Base-by-base conservation (phyloP, 2,797 vertebrate genomes). In the Todus mexicanus region DNA sequence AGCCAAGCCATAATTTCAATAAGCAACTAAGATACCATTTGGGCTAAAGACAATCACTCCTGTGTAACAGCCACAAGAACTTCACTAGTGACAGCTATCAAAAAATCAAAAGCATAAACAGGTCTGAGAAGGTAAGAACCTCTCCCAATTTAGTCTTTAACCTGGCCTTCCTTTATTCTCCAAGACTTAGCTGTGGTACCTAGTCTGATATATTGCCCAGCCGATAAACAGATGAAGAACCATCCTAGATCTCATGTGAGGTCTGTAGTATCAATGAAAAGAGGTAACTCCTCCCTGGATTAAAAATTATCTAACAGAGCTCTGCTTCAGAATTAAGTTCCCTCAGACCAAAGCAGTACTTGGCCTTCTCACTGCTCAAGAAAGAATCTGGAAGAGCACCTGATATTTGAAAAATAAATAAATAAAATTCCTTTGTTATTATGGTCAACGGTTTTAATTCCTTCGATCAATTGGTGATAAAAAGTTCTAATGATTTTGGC, bases 241-340 rank as follows among this genome's bases (percentile, higher is more conserved):
- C 70, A 81, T 69, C 69, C 53, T 60, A 83, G 71, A 87, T 92
- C 59, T 78, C 83, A 75, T 90, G 89, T 91, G 94, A 96, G 94
- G 91, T 96, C 97, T 96, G 56, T 37, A 90, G 68, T 71, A 93
- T 84, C 90, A 94, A 79, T 7, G 33, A 92, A 89, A 92, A 89
- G 84, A 80, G 37, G 22, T 10, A 31, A 64, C 64, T 56, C 22
- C 27, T 21, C 35, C 61, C 90, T 80, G 87, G 96, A 59, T 43
- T 73, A 25, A 73, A 51, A 73, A 27, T 31, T 35, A 45, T 40
- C 56, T 47, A 57, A 78, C 18, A 35, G 19, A 69, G 50, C 71
- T 71, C 64, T 84, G 66, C 72, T 68, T 83, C 60, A 63, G 37
- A 37, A 72, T 61, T 68, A 45, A 40, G 18, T 15, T 76, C 18